A percentile compares a stretch with the other conserved stretches of the same genome.
Conservation (phyloP, 2,113 vertebrate genomes). For the Stigmatopora argus region DNA sequence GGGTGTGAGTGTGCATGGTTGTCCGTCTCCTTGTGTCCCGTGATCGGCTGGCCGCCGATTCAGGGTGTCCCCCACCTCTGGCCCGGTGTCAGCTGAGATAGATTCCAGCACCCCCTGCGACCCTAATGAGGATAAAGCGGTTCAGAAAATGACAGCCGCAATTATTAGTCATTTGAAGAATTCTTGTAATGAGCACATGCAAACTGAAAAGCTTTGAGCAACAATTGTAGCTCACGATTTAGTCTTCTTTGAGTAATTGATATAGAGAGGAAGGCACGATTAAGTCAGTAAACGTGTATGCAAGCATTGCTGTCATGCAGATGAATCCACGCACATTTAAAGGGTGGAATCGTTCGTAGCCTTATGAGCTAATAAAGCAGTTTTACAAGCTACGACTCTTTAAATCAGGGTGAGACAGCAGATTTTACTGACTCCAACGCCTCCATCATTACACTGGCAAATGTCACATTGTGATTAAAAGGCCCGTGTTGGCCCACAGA, state of each 20-base stretch:
- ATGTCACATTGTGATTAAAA: conserved; percentile 50
- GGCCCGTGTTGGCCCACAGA: conserved; percentile 24
- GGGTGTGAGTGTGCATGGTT: too few species aligned
- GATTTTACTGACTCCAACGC: conserved; percentile 34
- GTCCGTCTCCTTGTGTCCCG: too few species aligned
- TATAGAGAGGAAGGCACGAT: conserved; percentile 16
- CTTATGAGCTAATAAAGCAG: conserved; percentile 39
- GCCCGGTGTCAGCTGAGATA: too few species aligned
- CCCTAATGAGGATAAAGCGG: too few species aligned
- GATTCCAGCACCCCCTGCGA: too few species aligned
- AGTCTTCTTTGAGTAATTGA: conserved; percentile 13
- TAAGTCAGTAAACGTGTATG: conserved; percentile 12
- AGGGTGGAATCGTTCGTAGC: conserved; percentile 26
- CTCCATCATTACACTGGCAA: conserved; percentile 21
- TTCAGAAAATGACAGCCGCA: too few species aligned
- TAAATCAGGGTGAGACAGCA: conserved; percentile 36
- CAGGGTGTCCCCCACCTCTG: too few species aligned
- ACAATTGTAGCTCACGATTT: neutral
- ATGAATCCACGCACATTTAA: conserved; percentile 14
- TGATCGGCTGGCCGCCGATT: too few species aligned
- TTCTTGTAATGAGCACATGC: too few species aligned
- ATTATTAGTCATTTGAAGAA: too few species aligned
- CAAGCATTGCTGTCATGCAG: conserved; percentile 5
- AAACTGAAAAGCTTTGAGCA: too few species aligned
- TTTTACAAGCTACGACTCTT: conserved; percentile 38